Percentiles rank a stretch among this genome's conserved stretches.
Evolutionary conservation across 2,113 vertebrate genomes (phyloP).

Genomic region (Pandion haliaetus): DNA sequence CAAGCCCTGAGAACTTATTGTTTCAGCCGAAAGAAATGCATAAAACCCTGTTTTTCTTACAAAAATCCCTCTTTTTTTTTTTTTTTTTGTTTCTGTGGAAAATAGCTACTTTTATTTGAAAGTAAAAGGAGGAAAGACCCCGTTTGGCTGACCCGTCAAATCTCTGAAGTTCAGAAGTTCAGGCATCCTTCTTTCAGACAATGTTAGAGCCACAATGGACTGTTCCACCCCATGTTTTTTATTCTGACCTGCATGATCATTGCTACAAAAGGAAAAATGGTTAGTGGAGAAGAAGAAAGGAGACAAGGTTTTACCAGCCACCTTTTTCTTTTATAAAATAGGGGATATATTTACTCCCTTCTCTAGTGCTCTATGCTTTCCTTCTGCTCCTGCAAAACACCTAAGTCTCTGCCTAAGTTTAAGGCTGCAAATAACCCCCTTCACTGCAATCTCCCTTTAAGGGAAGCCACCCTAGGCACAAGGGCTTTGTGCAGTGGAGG

Average conservation of each 20-base stretch:
- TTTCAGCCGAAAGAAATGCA: neutral
- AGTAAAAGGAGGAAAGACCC: neutral
- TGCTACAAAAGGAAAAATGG: neutral
- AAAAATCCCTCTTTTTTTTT: neutral
- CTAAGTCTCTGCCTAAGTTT: neutral
- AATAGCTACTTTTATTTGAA: neutral
- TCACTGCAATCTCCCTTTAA: neutral
- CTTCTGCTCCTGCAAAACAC: neutral
- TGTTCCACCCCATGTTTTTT: neutral
- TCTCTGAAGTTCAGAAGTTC: neutral
- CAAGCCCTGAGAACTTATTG: neutral
- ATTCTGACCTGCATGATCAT: neutral
- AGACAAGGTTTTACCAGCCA: neutral
- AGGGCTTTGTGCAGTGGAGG: neutral
- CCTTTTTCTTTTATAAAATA: neutral
- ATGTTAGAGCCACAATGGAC: neutral
- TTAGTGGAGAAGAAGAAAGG: neutral
- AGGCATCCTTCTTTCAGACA: neutral
- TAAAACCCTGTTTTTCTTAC: neutral
- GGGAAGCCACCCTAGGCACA: neutral
- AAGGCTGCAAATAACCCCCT: neutral
- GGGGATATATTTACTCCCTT: neutral
- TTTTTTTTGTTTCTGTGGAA: neutral
- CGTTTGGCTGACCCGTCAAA: neutral
- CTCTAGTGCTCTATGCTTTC: neutral